Conservation (phyloP, 2,113 vertebrate species). For the Lethenteron reissneri region DNA sequence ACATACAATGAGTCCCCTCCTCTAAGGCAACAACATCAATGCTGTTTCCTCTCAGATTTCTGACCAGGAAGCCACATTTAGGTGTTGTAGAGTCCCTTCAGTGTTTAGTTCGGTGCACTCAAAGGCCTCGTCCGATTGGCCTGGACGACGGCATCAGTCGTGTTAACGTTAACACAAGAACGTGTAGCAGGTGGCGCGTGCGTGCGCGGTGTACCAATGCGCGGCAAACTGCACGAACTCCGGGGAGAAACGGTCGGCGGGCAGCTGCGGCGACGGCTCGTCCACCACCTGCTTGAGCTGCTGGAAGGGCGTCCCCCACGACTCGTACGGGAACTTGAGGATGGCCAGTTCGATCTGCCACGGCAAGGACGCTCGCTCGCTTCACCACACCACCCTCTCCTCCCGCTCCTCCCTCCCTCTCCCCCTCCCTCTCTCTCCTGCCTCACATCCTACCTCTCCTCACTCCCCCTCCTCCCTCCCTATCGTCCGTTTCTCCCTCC, state of each 20-base stretch:
- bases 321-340: conserved; percentile 33
- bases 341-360: conserved; percentile 38
- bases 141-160: no score
- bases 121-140: no score
- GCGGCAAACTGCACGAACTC: conserved; percentile 41
- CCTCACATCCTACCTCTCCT: not conserved
- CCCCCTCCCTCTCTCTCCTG: not conserved
- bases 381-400: not conserved
- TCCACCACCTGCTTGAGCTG: conserved; percentile 44
- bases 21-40: no score
- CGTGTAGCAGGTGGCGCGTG: not conserved
- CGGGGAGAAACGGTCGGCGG: conserved; percentile 27
- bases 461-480: not conserved
- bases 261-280: conserved; percentile 35
- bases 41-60: no score
- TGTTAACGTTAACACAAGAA: no score
- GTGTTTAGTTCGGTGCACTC: no score
- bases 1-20: no score
- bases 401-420: not conserved
- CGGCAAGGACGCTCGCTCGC: not conserved
- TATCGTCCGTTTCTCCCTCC: no score
- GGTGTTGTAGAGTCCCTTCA: no score
- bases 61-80: no score
- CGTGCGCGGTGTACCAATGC: conserved; percentile 26
- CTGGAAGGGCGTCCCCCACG: conserved; percentile 41